A percentile compares a stretch with the other conserved stretches of the same genome.
These are phyloP conservation scores for Caenorhabditis doughertyi DNA, from an alignment of 2,888 invertebrate species.

Conservation along the genomic window DNA sequence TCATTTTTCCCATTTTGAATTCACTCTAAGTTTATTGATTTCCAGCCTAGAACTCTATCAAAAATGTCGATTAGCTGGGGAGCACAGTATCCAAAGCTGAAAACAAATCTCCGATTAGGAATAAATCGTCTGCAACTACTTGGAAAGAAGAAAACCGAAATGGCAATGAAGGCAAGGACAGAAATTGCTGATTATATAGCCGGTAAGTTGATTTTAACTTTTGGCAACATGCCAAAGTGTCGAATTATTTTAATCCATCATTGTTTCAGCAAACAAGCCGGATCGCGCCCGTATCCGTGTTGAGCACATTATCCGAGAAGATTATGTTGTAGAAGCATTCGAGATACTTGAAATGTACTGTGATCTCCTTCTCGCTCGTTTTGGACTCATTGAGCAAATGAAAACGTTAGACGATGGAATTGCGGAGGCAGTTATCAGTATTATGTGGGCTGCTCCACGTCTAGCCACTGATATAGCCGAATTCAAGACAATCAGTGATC, in stretches of 20 bases:
- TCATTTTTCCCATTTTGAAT: slow-evolving; percentile 5
- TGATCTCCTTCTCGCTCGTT: slow-evolving; percentile 95
- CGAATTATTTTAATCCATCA: not conserved
- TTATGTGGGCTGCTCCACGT: slow-evolving; percentile 98
- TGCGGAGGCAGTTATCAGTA: slow-evolving; percentile 94
- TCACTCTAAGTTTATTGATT: slow-evolving; percentile 5
- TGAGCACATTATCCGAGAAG: slow-evolving; percentile 95
- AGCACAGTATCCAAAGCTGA: slow-evolving; percentile 94
- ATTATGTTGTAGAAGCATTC: slow-evolving; percentile 99
- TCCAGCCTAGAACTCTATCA: not conserved
- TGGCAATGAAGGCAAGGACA: slow-evolving; percentile 94
- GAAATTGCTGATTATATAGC: slow-evolving; percentile 97
- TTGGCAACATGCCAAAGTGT: no score
- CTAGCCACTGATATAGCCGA: slow-evolving; percentile 86
- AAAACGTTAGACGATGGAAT: slow-evolving; percentile 95
- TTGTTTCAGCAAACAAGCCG: slow-evolving; percentile 83
- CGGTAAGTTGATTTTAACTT: slow-evolving; percentile 86
- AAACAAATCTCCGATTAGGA: slow-evolving; percentile 94
- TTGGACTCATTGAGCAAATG: slow-evolving; percentile 97
- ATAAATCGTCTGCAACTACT: slow-evolving; percentile 94
- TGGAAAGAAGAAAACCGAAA: slow-evolving; percentile 97
- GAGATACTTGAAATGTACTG: slow-evolving; percentile 99
- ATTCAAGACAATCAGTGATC: slow-evolving; percentile 89
- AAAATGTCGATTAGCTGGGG: slow-evolving; percentile 87
- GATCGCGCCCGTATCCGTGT: slow-evolving; percentile 94